Conservation (phyloP, 2,113 vertebrate species). For the Sinocyclocheilus anophthalmus region DNA sequence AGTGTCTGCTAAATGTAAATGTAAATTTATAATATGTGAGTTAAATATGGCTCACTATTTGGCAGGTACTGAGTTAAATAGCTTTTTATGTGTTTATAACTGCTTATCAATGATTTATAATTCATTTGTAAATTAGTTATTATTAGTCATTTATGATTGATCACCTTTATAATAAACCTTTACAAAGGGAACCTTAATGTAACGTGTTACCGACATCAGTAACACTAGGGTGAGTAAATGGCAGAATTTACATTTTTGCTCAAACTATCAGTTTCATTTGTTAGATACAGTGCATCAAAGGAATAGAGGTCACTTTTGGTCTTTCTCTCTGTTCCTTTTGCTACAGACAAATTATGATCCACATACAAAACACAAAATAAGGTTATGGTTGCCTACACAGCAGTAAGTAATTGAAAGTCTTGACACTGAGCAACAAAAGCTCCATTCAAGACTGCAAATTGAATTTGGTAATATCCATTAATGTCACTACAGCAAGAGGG, state of each 20-base stretch:
- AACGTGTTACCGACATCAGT: background rate
- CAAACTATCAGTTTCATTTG: background rate
- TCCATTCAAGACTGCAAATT: constrained; percentile 46
- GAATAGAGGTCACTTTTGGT: background rate
- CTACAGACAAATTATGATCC: constrained; percentile 8
- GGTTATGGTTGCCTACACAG: background rate
- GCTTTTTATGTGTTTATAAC: background rate
- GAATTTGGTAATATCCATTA: constrained; percentile 52
- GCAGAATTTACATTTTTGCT: background rate
- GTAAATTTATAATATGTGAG: no score
- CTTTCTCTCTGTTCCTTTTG: background rate
- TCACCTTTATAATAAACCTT: background rate
- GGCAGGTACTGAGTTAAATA: background rate
- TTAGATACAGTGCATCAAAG: background rate
- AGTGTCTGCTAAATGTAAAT: no score
- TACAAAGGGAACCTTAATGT: background rate
- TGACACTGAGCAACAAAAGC: constrained; percentile 48
- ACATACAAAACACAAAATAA: constrained; percentile 32
- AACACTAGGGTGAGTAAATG: background rate
- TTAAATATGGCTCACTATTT: no score
- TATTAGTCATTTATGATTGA: background rate
- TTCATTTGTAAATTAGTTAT: background rate
- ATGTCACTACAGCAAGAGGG: constrained; percentile 22
- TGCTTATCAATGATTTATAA: no score
- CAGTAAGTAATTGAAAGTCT: constrained; percentile 41